Evolutionary conservation across 1,140 invertebrate species (phyloP).

Genomic region (Drosophila sp.): DNA sequence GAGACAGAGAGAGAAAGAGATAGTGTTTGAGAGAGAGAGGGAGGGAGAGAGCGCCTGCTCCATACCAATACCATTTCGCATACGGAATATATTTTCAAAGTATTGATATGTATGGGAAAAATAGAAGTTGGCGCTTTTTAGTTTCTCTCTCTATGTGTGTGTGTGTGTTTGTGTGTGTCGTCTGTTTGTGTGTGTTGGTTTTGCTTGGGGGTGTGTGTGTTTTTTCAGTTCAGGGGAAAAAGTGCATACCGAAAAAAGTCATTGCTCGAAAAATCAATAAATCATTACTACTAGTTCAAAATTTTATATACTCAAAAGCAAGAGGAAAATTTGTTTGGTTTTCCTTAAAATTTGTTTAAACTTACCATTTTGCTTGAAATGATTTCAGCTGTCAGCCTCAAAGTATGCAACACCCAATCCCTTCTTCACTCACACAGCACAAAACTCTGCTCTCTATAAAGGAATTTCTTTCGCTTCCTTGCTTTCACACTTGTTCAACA

Average conservation of each 20-base stretch:
- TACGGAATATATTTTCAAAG: conserved; percentile 46
- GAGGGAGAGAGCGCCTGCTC: conserved; percentile 63
- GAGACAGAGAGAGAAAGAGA: not conserved
- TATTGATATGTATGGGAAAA: conserved; percentile 76
- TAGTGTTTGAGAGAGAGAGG: not conserved
- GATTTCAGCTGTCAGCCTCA: conserved; percentile 59
- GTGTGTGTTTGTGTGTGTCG: not conserved
- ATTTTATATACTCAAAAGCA: conserved; percentile 26
- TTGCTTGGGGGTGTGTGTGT: conserved; percentile 50
- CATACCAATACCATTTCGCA: conserved; percentile 56
- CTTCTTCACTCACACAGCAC: conserved; percentile 18
- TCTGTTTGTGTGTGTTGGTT: conserved; percentile 14
- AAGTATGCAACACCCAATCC: conserved; percentile 64
- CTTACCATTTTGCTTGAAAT: conserved; percentile 18
- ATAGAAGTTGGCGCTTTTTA: conserved; percentile 81
- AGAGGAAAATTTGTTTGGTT: too few species aligned
- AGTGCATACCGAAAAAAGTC: conserved; percentile 79
- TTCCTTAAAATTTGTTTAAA: not conserved
- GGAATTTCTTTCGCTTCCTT: not conserved
- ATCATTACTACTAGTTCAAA: conserved; percentile 49
- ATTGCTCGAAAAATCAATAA: conserved; percentile 79
- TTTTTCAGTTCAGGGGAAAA: conserved; percentile 68
- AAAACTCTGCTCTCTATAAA: conserved; percentile 20
- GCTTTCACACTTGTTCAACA: not conserved
- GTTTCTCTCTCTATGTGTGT: conserved; percentile 33